Conservation (phyloP, 2,888 invertebrate species). For the Megastigmus dorsalis region DNA sequence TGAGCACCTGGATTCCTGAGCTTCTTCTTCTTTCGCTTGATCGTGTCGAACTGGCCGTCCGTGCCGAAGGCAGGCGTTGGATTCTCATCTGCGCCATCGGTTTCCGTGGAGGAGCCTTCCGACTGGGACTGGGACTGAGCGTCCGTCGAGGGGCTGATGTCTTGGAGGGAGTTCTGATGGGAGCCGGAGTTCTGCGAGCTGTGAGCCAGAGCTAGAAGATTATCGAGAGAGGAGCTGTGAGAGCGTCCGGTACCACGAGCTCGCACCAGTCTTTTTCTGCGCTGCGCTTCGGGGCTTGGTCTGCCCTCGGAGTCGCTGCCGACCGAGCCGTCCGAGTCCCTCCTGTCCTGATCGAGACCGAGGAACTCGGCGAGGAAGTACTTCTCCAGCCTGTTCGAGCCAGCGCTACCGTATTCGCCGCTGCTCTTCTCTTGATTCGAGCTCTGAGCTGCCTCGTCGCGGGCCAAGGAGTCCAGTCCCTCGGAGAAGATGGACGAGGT, state of each 20-base stretch:
- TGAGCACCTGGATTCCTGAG: conserved; percentile 74
- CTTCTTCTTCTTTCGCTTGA: conserved; percentile 89
- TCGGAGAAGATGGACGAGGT: conserved; percentile 91
- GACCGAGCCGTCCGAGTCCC: conserved; percentile 90
- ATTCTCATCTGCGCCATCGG: conserved; percentile 81
- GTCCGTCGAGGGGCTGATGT: conserved; percentile 67
- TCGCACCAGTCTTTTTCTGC: conserved; percentile 86
- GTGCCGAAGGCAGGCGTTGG: conserved; percentile 78
- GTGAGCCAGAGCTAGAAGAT: conserved; percentile 78
- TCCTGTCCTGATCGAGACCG: conserved; percentile 85
- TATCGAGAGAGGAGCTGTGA: conserved; percentile 88
- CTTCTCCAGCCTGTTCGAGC: conserved; percentile 90
- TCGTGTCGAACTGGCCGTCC: conserved; percentile 87
- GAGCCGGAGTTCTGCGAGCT: conserved; percentile 63
- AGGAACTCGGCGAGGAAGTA: conserved; percentile 92
- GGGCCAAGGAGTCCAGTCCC: conserved; percentile 83
- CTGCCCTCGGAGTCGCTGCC: conserved; percentile 93
- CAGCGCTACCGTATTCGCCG: conserved; percentile 73
- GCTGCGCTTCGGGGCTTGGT: conserved; percentile 88
- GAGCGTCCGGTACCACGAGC: conserved; percentile 89
- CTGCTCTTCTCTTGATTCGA: conserved; percentile 77
- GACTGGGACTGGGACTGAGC: conserved; percentile 71
- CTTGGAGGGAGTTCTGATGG: conserved; percentile 69
- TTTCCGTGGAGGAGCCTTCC: conserved; percentile 82
- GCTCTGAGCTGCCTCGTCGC: conserved; percentile 74